A percentile compares a stretch with the other conserved stretches of the same genome.
Evolutionary conservation across 2,888 invertebrate genomes (phyloP).

Genomic region (Brachypterus glaber): DNA sequence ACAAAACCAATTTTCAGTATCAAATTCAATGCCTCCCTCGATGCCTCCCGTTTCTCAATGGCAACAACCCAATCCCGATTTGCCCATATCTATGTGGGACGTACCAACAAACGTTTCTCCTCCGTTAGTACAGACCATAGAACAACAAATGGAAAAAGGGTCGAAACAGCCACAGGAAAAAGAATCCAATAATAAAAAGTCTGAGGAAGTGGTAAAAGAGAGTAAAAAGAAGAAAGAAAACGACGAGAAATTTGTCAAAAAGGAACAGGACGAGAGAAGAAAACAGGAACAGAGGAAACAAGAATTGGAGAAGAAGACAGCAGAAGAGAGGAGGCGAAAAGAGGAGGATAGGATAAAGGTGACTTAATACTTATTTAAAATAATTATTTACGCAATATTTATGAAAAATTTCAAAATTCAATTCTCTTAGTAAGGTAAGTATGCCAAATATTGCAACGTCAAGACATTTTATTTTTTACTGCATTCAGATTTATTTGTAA

Average conservation of each 20-base stretch:
- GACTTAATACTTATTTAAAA: too few relatives aligned
- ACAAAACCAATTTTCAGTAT: slow-evolving; percentile 32
- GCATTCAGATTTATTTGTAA: too few relatives aligned
- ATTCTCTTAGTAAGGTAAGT: too few relatives aligned
- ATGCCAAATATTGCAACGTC: too few relatives aligned
- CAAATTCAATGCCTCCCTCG: slow-evolving; percentile 21
- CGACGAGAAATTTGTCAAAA: slow-evolving; percentile 41
- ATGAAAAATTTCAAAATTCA: too few relatives aligned
- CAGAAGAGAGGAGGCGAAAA: slow-evolving; percentile 45
- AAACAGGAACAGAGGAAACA: slow-evolving; percentile 44
- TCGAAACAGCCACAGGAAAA: slow-evolving; percentile 20
- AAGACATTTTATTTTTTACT: too few relatives aligned
- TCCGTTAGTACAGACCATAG: slow-evolving; percentile 18
- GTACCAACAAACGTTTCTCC: slow-evolving; percentile 7
- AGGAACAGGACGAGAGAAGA: slow-evolving; percentile 43
- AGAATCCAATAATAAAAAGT: slow-evolving; percentile 21
- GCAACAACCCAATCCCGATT: slow-evolving; percentile 27
- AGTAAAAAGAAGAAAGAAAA: slow-evolving; percentile 43
- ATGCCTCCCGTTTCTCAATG: slow-evolving; percentile 17
- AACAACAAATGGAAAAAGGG: slow-evolving; percentile 18
- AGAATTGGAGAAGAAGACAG: slow-evolving; percentile 44
- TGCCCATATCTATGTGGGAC: slow-evolving; percentile 37
- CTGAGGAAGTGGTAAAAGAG: slow-evolving; percentile 36
- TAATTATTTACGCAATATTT: too few relatives aligned
- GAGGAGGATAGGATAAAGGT: slow-evolving; percentile 44